Conservation (phyloP, 2,797 vertebrate genomes). For the Intellagama lesueurii region DNA sequence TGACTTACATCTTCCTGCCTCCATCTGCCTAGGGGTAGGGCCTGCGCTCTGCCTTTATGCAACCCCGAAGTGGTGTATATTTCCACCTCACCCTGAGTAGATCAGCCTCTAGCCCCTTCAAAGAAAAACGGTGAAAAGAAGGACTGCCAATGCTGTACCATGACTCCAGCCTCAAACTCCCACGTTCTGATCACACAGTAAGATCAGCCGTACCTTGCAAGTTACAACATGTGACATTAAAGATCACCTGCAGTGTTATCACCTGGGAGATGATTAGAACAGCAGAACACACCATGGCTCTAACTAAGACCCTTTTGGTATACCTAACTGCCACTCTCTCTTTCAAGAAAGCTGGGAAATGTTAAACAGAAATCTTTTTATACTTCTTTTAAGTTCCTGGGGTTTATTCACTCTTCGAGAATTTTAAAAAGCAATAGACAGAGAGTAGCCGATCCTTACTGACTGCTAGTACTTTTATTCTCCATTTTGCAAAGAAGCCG, state of each 20-base stretch:
- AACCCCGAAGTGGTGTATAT: no score
- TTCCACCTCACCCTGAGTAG: background rate
- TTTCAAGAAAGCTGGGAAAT: background rate
- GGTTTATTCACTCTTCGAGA: background rate
- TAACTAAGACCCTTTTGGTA: conserved; percentile 16
- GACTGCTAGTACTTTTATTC: background rate
- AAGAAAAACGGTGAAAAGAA: background rate
- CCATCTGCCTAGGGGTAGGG: no score
- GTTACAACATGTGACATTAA: conserved; percentile 47
- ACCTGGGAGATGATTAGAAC: conserved; percentile 1
- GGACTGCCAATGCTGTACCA: background rate
- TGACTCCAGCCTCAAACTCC: conserved; percentile 4
- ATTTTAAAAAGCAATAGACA: background rate
- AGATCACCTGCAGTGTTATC: background rate
- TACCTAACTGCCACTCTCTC: accelerated
- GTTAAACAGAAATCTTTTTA: conserved; percentile 7
- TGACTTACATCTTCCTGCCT: no score
- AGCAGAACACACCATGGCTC: background rate
- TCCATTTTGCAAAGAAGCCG: background rate
- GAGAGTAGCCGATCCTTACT: background rate
- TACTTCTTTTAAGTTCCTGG: conserved; percentile 26
- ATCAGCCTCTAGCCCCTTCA: background rate
- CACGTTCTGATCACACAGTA: background rate
- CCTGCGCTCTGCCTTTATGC: no score
- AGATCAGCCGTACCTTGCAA: conserved; percentile 23